Evolutionary conservation across 2,888 invertebrate species (phyloP).

Genomic region (Dascillus cervinus): DNA sequence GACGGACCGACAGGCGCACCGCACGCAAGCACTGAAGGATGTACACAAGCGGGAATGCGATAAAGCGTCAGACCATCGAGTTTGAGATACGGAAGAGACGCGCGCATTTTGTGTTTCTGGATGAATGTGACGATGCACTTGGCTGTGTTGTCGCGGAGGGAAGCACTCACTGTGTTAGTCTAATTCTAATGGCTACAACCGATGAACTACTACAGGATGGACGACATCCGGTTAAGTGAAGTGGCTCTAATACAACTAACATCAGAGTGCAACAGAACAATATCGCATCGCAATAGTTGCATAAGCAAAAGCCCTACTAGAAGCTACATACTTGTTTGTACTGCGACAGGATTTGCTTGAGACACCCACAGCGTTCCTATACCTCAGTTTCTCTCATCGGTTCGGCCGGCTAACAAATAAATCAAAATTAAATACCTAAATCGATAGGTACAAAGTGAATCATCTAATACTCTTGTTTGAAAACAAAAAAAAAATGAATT

Average conservation of each 20-base stretch:
- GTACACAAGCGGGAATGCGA: constrained; percentile 7
- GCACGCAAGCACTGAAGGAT: constrained; percentile 13
- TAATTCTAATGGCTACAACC: constrained; percentile 14
- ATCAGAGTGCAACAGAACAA: constrained; percentile 40
- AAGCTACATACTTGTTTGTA: constrained; percentile 56
- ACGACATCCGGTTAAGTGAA: constrained; percentile 31
- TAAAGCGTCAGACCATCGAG: no score
- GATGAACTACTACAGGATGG: constrained; percentile 17
- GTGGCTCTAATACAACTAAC: constrained; percentile 39
- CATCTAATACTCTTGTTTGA: no score
- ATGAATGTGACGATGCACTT: no score
- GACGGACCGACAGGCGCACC: constrained; percentile 11
- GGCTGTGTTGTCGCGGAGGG: constrained; percentile 40
- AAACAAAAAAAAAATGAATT: no score
- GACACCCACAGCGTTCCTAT: constrained; percentile 53
- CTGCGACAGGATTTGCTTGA: constrained; percentile 52
- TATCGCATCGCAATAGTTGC: constrained; percentile 36
- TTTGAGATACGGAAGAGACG: no score
- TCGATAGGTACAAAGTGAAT: not conserved
- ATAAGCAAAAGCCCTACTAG: constrained; percentile 41
- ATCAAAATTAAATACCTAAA: constrained; percentile 32
- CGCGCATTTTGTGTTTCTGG: no score
- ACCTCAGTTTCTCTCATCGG: constrained; percentile 70
- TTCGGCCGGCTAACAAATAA: constrained; percentile 64
- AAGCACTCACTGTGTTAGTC: constrained; percentile 19